Evolutionary conservation across 2,888 invertebrate genomes (phyloP).

Genomic region (Quadroppia sp.): DNA sequence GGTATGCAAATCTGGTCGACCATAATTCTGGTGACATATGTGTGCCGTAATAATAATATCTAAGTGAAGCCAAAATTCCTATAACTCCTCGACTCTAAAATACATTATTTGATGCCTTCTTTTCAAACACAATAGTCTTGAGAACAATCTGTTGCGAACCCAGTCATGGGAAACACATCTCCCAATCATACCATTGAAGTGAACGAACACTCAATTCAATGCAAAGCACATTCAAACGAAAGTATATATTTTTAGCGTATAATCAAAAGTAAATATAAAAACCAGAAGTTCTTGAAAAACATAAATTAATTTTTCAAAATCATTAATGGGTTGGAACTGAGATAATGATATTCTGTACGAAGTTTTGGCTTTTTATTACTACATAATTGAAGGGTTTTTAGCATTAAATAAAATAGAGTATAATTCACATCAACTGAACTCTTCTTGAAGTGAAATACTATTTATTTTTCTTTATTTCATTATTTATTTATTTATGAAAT

Average conservation of each 20-base stretch:
- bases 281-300: no score
- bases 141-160: constrained; percentile 8
- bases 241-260: no score
- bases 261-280: no score
- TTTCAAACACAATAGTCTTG: constrained; percentile 2
- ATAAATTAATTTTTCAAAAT: no score
- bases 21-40: constrained; percentile 26
- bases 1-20: background rate
- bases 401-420: no score
- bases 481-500: background rate
- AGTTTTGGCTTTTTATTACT: no score
- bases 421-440: no score
- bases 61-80: background rate
- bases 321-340: no score
- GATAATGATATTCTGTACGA: no score
- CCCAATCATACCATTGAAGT: background rate
- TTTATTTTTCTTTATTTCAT: background rate
- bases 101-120: background rate
- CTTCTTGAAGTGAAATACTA: no score
- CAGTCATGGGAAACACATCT: constrained; percentile 2
- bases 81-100: background rate
- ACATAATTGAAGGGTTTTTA: no score
- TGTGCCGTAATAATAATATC: background rate
- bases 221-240: no score
- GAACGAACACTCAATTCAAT: background rate